Evolutionary conservation across 1,140 invertebrate species (phyloP).

Genomic region (Mercenaria mercenaria): DNA sequence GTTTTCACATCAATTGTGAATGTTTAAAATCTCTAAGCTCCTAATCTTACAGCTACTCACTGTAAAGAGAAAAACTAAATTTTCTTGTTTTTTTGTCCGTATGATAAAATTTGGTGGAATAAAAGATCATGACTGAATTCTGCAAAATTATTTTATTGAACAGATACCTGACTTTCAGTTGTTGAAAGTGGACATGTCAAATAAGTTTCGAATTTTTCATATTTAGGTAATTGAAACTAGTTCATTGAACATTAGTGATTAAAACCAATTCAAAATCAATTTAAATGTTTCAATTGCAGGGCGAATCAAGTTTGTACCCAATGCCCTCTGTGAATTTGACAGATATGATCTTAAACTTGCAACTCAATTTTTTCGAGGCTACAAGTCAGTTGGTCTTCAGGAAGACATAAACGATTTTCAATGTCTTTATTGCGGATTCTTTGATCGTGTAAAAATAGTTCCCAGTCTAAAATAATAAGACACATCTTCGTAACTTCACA

Average conservation of each 20-base stretch:
- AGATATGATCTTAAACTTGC: constrained; percentile 43
- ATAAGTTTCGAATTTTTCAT: no score
- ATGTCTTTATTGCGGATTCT: constrained; percentile 44
- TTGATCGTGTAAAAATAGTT: constrained; percentile 39
- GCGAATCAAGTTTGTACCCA: neutral
- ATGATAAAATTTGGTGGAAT: no score
- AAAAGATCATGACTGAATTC: no score
- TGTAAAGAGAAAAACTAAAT: no score
- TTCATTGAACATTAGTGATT: neutral
- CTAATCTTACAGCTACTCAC: no score
- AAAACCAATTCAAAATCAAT: constrained; percentile 34
- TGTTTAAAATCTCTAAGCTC: no score
- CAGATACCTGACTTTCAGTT: no score
- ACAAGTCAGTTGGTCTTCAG: constrained; percentile 8
- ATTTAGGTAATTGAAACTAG: neutral
- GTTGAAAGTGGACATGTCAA: no score
- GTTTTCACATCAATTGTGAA: no score
- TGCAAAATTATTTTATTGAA: no score
- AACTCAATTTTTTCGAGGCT: constrained; percentile 18
- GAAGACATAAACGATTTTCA: constrained; percentile 28
- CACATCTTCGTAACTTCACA: constrained; percentile 15
- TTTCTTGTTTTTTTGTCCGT: no score
- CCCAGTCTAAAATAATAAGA: constrained; percentile 1
- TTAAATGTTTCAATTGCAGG: neutral
- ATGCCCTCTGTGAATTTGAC: neutral